Conservation (phyloP, 2,113 vertebrate genomes). For the Caretta caretta region DNA sequence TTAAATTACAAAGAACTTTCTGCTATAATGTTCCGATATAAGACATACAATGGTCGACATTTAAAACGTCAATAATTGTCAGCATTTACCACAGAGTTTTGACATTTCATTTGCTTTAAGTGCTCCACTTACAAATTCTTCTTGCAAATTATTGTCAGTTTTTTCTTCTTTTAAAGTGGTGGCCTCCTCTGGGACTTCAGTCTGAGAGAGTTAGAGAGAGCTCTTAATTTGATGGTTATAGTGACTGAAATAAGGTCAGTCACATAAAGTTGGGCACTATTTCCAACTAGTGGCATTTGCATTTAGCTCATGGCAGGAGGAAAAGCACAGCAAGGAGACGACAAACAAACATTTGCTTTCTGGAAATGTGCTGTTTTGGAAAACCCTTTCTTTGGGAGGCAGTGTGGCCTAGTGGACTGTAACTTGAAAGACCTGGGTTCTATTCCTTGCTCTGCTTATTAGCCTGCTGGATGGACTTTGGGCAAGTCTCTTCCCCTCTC, state of each 20-base stretch:
- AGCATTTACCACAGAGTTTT: background rate
- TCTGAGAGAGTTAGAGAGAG: background rate
- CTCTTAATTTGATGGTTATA: background rate
- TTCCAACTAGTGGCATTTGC: background rate
- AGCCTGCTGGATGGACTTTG: background rate
- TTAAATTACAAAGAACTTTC: background rate
- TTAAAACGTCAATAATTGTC: constrained; percentile 24
- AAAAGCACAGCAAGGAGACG: background rate
- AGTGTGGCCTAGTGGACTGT: background rate
- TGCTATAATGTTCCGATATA: background rate
- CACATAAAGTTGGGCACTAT: background rate
- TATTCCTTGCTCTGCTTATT: background rate
- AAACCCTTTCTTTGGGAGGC: background rate
- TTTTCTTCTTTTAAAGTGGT: background rate
- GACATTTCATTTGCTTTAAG: constrained; percentile 32
- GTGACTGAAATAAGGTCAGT: background rate
- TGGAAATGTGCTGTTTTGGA: background rate
- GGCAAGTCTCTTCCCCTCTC: background rate
- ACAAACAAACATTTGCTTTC: fast-evolving
- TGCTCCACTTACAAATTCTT: background rate
- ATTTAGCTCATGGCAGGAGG: background rate
- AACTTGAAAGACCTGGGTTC: background rate
- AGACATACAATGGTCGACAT: background rate
- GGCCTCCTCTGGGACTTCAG: background rate
- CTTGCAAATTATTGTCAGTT: background rate